Evolutionary conservation across 2,888 invertebrate species (phyloP), one percentile per base, ranked within the genome.

Genomic region (Agrochola lota): DNA sequence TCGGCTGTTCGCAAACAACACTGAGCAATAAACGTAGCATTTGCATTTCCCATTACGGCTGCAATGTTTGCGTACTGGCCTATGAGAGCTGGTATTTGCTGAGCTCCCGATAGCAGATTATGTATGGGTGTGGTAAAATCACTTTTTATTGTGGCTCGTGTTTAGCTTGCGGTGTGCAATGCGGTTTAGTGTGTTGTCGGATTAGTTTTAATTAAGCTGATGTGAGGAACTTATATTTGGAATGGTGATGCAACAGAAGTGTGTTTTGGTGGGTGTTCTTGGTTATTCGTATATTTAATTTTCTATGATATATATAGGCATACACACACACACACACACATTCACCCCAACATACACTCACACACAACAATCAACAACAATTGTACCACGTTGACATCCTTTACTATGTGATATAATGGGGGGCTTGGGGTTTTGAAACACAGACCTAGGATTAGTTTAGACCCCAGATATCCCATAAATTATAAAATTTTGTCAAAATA

Each of bases 11-110:
- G 80, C 87, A 90, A 87, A 90, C 87, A 89, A 85, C 88, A 83
- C 57, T 62, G 68, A 52, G 90, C 90, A 87, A 90, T 90, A 89
- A 91, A 87, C 88, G 86, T 81, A 85, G 85, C 88, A 91, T 91
- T 91, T 91, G 91, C 91, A 90, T 88, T 91, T 88, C 87, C 89
- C 91, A 91, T 91, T 91, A 91, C 82, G 69, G 73, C 62, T 79
- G 81, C 85, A 82, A 79, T 90, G 86, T 89, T 86, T 87, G 86
- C 78, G 80, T 66, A 87, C 84, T 85, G 73, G 71, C 68, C 81
- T 73, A 77, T 82, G 81, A 83, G 74, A 80, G 71, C 84, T 73
- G 77, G 74, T 78, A 86, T 89, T 89, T 87, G 88, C 83, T 66
- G 71, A 83, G 79, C 74, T 74, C 71, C 83, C 81, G 88, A 89